Evolutionary conservation across 1,140 invertebrate species (phyloP), one percentile per base, ranked within the genome.

Genomic region (Halyomorpha halys): DNA sequence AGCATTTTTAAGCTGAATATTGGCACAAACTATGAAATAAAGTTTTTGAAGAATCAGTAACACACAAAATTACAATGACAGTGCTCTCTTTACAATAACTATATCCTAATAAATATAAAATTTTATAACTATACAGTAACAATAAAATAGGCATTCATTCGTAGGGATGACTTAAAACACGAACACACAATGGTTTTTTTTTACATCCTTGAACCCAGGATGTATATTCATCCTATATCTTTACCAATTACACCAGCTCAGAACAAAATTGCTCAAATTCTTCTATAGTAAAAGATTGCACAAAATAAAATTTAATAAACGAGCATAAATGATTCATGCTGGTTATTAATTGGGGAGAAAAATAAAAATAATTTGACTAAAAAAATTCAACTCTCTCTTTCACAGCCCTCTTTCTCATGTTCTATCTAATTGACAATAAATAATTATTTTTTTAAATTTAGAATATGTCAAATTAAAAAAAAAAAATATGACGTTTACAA

Each of bases 1-100:
- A 64, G 47, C 23, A 61, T 53, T 21, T 23, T 3, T 44, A 59
- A 61, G 49, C 51, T 63, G 62, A 45, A 64, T 63, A 63, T 61
- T 64, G 61, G 66, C 59, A 67, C 66, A 63, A 64, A 67, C 66
- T 61, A 61, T 61, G 54, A 63, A 67, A 65, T 25, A 65, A 65
- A 54, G n/a, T 23, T 53, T 53, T 53, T 49, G 49, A 63, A 65
- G 54, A 18, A 39, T 51, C 30, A 65, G 25, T 54, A 65, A 65
- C 59, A 65, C 59, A 65, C 64, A 62, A 61, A 60, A 65, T 45
- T 59, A 65, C 44, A 61, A 19, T 56, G 64, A 65, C 49, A 62
- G 64, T 65, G 64, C 64, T 65, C 21, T 49, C 56, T 60, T 49
- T 49, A 61, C 49, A 60, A 61, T 62, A 53, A 49, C 44, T 23